phyloP scores from a whole-genome alignment of 2,113 vertebrate species.

The Melanerpes aurifrons region DNA sequence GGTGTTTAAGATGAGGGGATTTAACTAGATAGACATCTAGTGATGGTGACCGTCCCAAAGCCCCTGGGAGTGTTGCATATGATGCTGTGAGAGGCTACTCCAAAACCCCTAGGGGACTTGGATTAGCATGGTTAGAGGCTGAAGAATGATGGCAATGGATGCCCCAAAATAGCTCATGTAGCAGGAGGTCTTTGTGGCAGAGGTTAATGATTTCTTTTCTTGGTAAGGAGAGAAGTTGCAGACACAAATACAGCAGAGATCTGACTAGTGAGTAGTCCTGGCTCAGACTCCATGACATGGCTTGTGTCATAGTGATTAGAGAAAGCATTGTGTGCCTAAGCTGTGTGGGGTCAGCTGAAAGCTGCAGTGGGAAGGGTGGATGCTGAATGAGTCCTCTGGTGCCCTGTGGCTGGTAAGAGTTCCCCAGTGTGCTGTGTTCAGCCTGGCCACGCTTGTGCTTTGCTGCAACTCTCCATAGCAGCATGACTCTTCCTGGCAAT shows the following conservation, averaged over 20 bases:
- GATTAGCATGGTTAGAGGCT: not conserved
- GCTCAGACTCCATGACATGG: not conserved
- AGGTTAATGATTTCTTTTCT: not conserved
- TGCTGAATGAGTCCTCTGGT: not conserved
- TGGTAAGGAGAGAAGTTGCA: not conserved
- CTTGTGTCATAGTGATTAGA: not conserved
- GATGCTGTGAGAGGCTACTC: not conserved
- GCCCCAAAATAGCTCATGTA: not conserved
- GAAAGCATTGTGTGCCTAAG: not conserved
- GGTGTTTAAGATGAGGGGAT: slow-evolving; percentile 38
- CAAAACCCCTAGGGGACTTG: not conserved
- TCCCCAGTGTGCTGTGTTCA: not conserved
- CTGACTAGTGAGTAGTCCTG: not conserved
- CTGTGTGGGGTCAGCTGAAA: not conserved
- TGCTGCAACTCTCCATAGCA: not conserved
- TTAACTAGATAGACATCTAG: slow-evolving; percentile 20
- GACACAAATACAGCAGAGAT: not conserved
- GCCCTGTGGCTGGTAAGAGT: not conserved
- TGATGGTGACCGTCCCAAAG: not conserved
- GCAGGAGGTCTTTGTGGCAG: not conserved
- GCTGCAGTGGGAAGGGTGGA: not conserved
- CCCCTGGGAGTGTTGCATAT: not conserved
- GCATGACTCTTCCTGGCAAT: not conserved
- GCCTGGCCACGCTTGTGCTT: not conserved
- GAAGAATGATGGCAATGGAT: not conserved